Percentiles rank a stretch among this genome's conserved stretches.
Evolutionary conservation across 2,113 vertebrate species (phyloP).

Genomic region (Girardinichthys multiradiatus): DNA sequence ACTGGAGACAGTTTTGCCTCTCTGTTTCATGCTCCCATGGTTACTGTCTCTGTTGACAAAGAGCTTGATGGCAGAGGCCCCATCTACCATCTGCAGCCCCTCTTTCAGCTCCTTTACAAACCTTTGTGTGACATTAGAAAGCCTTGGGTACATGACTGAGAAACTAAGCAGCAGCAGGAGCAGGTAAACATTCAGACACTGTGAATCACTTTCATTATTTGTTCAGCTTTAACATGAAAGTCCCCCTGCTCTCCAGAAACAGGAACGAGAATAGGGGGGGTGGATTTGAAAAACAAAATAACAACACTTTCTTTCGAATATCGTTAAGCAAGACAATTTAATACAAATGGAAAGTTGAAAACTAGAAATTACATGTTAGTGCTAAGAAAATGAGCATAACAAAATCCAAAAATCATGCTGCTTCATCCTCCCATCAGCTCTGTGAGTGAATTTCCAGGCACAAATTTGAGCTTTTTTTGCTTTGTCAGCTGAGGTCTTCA

Average conservation of each 20-base stretch:
- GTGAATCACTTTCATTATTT: background rate
- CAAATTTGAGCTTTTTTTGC: too few species aligned
- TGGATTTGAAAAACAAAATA: too few species aligned
- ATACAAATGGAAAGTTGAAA: too few species aligned
- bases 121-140: background rate
- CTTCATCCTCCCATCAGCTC: too few species aligned
- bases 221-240: background rate
- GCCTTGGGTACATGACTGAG: background rate
- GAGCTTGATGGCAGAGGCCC: conserved; percentile 22
- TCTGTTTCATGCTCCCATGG: conserved; percentile 57
- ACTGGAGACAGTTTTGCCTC: conserved; percentile 3
- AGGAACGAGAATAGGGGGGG: background rate
- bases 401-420: too few species aligned
- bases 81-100: conserved; percentile 39
- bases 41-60: conserved; percentile 40
- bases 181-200: background rate
- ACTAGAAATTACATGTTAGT: too few species aligned
- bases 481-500: too few species aligned
- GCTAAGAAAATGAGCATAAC: too few species aligned
- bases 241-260: background rate
- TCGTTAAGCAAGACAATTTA: background rate
- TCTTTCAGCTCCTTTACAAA: conserved; percentile 3
- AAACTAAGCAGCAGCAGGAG: background rate
- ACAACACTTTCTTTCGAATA: background rate
- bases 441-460: too few species aligned